These are phyloP conservation scores for Crotophaga sulcirostris DNA, from an alignment of 2,113 vertebrate species.

Conservation along the genomic window DNA sequence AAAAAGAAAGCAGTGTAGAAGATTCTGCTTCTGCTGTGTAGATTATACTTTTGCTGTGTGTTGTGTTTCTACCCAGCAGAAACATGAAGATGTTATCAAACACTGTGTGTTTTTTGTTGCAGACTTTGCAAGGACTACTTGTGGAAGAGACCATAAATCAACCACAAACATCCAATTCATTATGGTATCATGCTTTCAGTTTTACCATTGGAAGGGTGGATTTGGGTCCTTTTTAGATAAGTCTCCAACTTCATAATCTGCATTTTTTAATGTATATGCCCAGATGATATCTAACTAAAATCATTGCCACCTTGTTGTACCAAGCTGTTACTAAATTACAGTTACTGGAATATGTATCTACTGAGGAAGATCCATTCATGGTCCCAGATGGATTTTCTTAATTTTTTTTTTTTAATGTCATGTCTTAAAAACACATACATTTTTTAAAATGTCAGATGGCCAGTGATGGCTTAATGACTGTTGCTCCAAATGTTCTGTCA, in stretches of 20 bases:
- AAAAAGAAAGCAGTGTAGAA: neutral
- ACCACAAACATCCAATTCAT: neutral
- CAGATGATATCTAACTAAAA: neutral
- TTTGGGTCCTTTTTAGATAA: neutral
- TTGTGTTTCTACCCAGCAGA: neutral
- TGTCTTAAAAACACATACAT: neutral
- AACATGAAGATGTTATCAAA: neutral
- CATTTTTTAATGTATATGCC: accelerated
- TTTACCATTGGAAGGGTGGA: neutral
- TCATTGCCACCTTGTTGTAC: neutral
- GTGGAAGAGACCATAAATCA: neutral
- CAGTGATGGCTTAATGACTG: neutral
- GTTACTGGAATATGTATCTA: neutral
- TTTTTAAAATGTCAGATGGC: neutral
- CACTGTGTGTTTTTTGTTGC: neutral
- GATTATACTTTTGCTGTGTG: neutral
- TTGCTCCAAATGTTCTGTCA: neutral
- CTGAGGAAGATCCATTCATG: neutral
- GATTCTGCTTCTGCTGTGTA: neutral
- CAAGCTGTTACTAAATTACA: neutral
- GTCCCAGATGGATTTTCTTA: neutral
- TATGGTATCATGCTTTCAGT: neutral
- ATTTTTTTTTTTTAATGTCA: neutral
- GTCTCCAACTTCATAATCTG: neutral
- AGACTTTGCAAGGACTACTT: neutral